Evolutionary conservation across 2,113 vertebrate genomes (phyloP).

Genomic region (Podiceps cristatus): DNA sequence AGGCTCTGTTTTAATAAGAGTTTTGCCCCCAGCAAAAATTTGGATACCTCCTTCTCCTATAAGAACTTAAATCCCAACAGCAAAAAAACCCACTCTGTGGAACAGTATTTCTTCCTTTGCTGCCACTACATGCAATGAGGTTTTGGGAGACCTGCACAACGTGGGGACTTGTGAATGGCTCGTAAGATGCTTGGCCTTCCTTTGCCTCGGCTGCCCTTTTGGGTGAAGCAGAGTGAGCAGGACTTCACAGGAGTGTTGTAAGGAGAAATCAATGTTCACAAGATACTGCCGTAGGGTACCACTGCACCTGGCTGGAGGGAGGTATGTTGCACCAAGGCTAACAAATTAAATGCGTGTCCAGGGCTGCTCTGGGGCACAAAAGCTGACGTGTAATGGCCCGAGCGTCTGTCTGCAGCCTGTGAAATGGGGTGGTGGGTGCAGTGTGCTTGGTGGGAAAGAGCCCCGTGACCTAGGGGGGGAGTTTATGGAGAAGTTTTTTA

Average conservation of each 20-base stretch:
- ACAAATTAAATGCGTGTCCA: background rate
- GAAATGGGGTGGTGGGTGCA: background rate
- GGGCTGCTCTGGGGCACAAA: background rate
- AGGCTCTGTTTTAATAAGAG: background rate
- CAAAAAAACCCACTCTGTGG: background rate
- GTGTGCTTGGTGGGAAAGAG: background rate
- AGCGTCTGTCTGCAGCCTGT: background rate
- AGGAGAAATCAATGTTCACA: background rate
- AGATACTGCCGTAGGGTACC: background rate
- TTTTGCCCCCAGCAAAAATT: background rate
- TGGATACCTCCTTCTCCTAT: background rate
- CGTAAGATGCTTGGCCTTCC: background rate
- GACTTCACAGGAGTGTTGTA: background rate
- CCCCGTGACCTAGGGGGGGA: too few relatives aligned
- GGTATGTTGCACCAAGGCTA: background rate
- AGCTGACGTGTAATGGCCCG: rapidly evolving
- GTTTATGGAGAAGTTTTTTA: too few relatives aligned
- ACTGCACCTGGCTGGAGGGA: background rate
- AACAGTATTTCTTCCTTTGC: background rate
- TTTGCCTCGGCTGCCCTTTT: background rate
- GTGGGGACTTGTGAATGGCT: background rate
- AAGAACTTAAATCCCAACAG: background rate
- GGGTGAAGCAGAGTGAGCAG: background rate
- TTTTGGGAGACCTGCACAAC: background rate
- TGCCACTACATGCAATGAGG: background rate